Conservation (phyloP, 2,113 vertebrate genomes). For the Ictalurus punctatus region DNA sequence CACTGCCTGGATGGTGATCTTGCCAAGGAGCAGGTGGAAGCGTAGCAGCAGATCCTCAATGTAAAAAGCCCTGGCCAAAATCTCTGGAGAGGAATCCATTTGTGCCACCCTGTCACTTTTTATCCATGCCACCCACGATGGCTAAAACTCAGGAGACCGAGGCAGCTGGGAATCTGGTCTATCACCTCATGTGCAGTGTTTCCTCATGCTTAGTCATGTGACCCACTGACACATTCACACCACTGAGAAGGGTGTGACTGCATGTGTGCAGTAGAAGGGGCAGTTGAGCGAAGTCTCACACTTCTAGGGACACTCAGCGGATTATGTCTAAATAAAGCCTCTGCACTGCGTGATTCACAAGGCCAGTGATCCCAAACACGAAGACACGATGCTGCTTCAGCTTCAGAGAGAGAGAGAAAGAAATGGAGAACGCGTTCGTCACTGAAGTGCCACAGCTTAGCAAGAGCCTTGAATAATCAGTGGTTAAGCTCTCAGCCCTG, state of each 20-base stretch:
- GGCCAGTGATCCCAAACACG: slow-evolving; percentile 68
- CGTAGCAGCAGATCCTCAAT: slow-evolving; percentile 46
- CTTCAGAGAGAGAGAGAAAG: slow-evolving; percentile 59
- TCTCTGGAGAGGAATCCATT: slow-evolving; percentile 32
- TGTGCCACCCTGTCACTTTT: slow-evolving; percentile 20
- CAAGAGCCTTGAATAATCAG: slow-evolving; percentile 80
- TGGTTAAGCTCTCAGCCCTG: slow-evolving; percentile 73
- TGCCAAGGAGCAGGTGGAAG: slow-evolving; percentile 56
- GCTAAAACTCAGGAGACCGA: slow-evolving; percentile 26
- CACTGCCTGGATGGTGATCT: slow-evolving; percentile 52
- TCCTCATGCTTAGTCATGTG: slow-evolving; percentile 39
- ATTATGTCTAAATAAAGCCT: slow-evolving; percentile 77
- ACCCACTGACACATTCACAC: slow-evolving; percentile 39
- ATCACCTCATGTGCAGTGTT: slow-evolving; percentile 24
- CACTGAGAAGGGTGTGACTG: slow-evolving; percentile 11
- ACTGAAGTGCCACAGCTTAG: slow-evolving; percentile 72
- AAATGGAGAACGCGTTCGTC: slow-evolving; percentile 67
- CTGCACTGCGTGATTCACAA: slow-evolving; percentile 66
- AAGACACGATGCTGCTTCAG: slow-evolving; percentile 64
- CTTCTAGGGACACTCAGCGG: slow-evolving; percentile 61
- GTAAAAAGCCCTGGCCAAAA: slow-evolving; percentile 42
- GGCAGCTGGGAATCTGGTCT: slow-evolving; percentile 26
- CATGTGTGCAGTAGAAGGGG: slow-evolving; percentile 19
- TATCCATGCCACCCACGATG: background rate
- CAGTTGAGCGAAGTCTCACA: slow-evolving; percentile 46